phyloP scores from a whole-genome alignment of 2,113 vertebrate genomes.

The Lates calcarifer region DNA sequence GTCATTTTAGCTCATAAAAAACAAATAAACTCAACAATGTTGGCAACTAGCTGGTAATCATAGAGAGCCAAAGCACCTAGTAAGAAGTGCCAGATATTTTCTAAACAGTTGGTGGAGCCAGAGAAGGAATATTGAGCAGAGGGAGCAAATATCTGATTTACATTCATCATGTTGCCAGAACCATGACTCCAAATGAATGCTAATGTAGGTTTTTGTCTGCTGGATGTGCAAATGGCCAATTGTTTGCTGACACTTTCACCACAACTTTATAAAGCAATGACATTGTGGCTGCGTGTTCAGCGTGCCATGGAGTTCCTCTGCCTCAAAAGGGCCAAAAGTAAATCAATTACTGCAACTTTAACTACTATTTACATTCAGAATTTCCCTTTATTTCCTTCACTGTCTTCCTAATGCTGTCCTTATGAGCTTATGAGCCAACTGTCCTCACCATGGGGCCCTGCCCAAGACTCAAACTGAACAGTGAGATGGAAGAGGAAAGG shows the following conservation, averaged over 20 bases:
- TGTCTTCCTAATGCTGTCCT: neutral
- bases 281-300: neutral
- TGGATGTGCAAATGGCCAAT: constrained; percentile 13
- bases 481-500: constrained; percentile 18
- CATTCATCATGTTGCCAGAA: constrained; percentile 33
- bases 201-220: constrained; percentile 23
- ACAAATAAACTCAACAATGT: neutral
- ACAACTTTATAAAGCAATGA: constrained; percentile 22
- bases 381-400: constrained; percentile 7
- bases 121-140: constrained; percentile 6
- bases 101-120: neutral
- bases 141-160: constrained; percentile 29
- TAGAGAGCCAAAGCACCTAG: neutral
- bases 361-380: neutral
- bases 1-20: neutral
- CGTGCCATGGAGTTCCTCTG: neutral
- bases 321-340: neutral
- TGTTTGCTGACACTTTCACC: constrained; percentile 23
- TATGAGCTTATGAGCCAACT: neutral
- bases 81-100: neutral
- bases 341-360: constrained; percentile 16
- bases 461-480: neutral
- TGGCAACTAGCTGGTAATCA: neutral
- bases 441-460: neutral
- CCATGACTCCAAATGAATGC: constrained; percentile 5